Base-by-base conservation (phyloP, 2,888 invertebrate species). In the Plusia festucae region DNA sequence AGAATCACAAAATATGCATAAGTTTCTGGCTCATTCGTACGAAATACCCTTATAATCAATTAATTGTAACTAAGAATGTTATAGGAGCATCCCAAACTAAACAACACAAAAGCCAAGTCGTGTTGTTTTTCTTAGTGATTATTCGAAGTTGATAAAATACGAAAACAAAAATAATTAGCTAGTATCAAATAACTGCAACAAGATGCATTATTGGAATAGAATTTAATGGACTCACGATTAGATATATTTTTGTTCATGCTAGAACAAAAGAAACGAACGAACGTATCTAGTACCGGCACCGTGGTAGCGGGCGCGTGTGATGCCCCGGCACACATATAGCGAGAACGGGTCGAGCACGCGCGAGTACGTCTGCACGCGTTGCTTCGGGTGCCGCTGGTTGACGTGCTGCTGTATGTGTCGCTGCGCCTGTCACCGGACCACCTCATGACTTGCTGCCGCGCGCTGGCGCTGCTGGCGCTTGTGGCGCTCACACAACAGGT, bases 311-410 rank as follows among this genome's bases (percentile, higher is more conserved):
- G 65, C 16, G 40, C 4, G 60, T 27, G 64, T 9, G 58, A 90
- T 90, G 88, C 84, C 76, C 34, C 68, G 59, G 40, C 84, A 83
- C 80, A 88, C 91, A 92, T 84, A 91, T 65, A 68, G 53, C 18
- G 52, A 60, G 0, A 68, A 55, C 53, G 65, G 60, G 62, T 60
- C 73, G 0, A 54, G 63, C 76, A 83, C 88, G 85, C 90, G 92
- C 83, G 89, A 90, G 80, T 91, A 81, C 11, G 59, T n/a, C 49
- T 90, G 87, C 55, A 69, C 68, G 24, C 87, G 83, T 53, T 88
- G 90, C 74, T 59, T 70, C 53, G 84, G 81, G 46, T 88, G 85
- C 53, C 69, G 82, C 63, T 88, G 86, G 88, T 68, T 89, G 62
- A 65, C 70, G 49, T 90, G 90, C 70, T 91, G 91, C 78, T 84